phyloP scores from a whole-genome alignment of 2,888 invertebrate species.

The Cetonia aurata region DNA sequence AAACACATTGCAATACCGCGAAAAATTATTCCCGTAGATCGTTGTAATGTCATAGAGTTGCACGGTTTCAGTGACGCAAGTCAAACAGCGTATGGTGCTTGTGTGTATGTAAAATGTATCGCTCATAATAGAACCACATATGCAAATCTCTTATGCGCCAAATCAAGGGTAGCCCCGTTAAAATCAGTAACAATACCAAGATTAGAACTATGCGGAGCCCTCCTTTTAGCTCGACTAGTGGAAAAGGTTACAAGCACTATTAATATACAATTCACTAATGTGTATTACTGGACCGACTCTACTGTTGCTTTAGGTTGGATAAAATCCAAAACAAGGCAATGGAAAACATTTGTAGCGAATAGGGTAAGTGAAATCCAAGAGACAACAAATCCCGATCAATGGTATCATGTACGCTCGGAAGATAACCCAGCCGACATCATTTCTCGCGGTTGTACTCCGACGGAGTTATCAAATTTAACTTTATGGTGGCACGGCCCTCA shows the following conservation, averaged over 20 bases:
- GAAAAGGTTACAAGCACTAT: neutral
- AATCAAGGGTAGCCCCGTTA: too few species aligned
- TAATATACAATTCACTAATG: neutral
- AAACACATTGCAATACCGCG: too few species aligned
- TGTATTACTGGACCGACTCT: conserved; percentile 1
- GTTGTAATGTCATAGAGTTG: too few species aligned
- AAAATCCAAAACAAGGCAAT: too few species aligned
- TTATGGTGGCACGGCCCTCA: conserved; percentile 10
- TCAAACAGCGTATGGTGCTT: too few species aligned
- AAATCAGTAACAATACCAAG: too few species aligned
- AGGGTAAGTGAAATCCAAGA: conserved; percentile 8
- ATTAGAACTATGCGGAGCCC: conserved; percentile 4
- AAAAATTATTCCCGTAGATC: too few species aligned
- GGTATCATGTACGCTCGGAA: conserved; percentile 9
- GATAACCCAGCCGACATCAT: conserved; percentile 7
- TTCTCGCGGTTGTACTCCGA: neutral
- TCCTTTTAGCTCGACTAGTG: neutral
- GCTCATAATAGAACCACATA: too few species aligned
- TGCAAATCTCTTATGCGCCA: too few species aligned
- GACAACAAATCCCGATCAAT: neutral
- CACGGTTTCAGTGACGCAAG: too few species aligned
- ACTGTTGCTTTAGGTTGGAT: neutral
- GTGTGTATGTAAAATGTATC: too few species aligned
- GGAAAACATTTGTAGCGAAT: conserved; percentile 20
- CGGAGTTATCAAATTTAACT: too few species aligned